Conservation (phyloP, 2,888 invertebrate species). For the Aricia artaxerxes region DNA sequence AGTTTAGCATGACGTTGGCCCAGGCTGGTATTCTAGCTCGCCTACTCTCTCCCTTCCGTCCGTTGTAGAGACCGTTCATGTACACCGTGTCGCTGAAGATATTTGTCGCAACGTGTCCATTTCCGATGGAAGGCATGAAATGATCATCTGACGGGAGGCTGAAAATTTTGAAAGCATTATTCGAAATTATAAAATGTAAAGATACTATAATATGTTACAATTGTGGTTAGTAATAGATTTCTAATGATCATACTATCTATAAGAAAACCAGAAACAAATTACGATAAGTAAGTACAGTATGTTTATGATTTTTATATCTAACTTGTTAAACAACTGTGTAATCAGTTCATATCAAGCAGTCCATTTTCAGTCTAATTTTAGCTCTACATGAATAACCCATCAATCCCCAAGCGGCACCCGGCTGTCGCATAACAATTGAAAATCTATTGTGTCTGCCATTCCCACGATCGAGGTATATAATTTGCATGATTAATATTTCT, state of each 20-base stretch:
- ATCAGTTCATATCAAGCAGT: background rate
- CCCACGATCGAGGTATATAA: no score
- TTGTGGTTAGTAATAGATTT: no score
- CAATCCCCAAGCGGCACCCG: no score
- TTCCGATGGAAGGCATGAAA: slow-evolving; percentile 81
- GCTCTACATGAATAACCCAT: background rate
- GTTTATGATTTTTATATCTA: background rate
- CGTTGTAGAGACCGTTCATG: slow-evolving; percentile 82
- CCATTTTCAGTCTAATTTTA: background rate
- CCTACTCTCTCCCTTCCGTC: slow-evolving; percentile 76
- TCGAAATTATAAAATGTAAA: no score
- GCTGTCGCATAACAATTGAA: no score
- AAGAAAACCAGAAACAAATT: no score
- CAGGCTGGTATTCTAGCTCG: slow-evolving; percentile 82
- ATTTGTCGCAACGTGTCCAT: slow-evolving; percentile 81
- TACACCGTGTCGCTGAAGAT: slow-evolving; percentile 81
- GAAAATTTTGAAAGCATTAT: slow-evolving; percentile 41
- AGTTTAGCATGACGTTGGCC: slow-evolving; percentile 77
- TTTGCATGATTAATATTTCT: no score
- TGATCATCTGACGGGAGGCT: slow-evolving; percentile 78
- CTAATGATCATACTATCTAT: no score
- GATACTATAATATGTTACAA: no score
- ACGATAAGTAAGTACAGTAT: no score
- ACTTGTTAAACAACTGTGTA: background rate
- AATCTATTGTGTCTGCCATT: no score